Evolutionary conservation across 2,888 invertebrate genomes (phyloP).

Genomic region (Chaitophorus viminalis): DNA sequence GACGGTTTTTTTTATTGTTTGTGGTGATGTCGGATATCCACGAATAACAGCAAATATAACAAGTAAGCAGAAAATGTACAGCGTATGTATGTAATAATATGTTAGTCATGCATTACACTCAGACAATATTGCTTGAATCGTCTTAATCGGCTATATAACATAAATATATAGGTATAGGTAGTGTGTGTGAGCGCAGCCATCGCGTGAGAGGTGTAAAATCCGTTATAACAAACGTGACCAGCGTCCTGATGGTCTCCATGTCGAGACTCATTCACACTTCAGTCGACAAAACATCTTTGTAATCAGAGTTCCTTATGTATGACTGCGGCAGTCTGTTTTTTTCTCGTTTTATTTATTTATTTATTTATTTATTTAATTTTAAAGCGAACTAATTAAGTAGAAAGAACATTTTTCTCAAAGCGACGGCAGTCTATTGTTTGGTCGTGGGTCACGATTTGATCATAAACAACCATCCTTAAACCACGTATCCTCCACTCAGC

Average conservation of each 20-base stretch:
- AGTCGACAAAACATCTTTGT: constrained; percentile 9
- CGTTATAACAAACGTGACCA: constrained; percentile 43
- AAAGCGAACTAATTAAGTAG: constrained; percentile 23
- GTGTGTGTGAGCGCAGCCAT: neutral
- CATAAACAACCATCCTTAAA: constrained; percentile 9
- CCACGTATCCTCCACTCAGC: neutral
- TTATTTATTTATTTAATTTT: neutral
- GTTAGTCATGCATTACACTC: neutral
- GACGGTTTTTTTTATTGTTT: no score
- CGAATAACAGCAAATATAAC: neutral
- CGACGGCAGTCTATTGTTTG: constrained; percentile 12
- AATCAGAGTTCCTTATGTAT: constrained; percentile 15
- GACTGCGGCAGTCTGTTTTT: neutral
- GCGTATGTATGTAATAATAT: neutral
- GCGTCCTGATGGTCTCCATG: constrained; percentile 40
- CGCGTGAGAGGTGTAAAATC: constrained; percentile 27
- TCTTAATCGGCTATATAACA: neutral
- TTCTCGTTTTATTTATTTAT: neutral
- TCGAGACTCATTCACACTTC: constrained; percentile 22
- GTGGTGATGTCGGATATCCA: no score
- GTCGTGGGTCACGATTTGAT: constrained; percentile 40
- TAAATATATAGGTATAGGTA: neutral
- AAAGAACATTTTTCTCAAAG: constrained; percentile 10
- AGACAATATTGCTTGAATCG: neutral
- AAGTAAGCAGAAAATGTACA: neutral